Evolutionary conservation across 1,140 invertebrate genomes (phyloP).

Genomic region (Brachionus rotundiformis): DNA sequence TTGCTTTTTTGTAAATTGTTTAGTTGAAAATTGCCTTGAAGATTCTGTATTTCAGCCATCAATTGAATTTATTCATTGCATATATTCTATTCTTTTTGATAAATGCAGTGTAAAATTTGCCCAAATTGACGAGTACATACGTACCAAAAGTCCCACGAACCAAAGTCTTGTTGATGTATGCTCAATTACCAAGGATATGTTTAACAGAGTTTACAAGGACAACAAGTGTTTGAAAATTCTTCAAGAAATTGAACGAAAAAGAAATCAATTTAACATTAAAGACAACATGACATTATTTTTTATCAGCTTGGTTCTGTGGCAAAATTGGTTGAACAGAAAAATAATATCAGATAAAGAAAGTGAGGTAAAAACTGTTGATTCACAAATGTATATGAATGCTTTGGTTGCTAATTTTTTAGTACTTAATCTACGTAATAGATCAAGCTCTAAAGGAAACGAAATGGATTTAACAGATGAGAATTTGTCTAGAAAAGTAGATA

Average conservation of each 20-base stretch:
- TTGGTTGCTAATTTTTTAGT: not conserved
- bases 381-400: not conserved
- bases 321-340: slow-evolving; percentile 21
- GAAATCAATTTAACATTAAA: not conserved
- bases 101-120: not conserved
- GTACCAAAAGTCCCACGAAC: not conserved
- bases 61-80: not conserved
- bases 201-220: not conserved
- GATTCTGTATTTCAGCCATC: not conserved
- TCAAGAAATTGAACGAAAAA: not conserved
- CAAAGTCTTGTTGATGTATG: not conserved
- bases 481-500: not conserved
- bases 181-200: not conserved
- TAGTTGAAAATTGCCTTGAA: not conserved
- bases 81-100: not conserved
- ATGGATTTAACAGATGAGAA: not conserved
- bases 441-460: not conserved
- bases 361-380: not conserved
- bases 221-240: slow-evolving; percentile 11
- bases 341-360: not conserved
- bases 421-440: not conserved
- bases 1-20: slow-evolving; percentile 28
- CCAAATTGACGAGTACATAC: slow-evolving; percentile 41
- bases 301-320: not conserved
- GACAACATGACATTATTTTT: slow-evolving; percentile 23